A percentile compares a stretch with the other conserved stretches of the same genome.
These are phyloP conservation scores for Xylocopa sonorina DNA, from an alignment of 1,140 invertebrate species.

Conservation along the genomic window DNA sequence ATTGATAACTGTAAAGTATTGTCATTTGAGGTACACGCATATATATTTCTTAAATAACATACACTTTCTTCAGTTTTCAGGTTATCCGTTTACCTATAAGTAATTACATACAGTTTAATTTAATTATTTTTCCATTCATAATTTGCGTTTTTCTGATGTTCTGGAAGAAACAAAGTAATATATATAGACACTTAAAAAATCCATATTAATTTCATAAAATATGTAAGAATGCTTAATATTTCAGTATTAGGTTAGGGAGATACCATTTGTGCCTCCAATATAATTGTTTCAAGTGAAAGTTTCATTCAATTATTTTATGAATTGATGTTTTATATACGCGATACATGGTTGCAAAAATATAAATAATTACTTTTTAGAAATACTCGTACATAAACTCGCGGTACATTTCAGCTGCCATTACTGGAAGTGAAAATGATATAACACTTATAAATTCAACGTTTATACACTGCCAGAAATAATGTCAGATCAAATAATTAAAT, in stretches of 20 bases:
- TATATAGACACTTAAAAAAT: neutral
- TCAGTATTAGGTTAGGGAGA: conserved; percentile 12
- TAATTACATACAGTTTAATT: neutral
- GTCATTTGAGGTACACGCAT: conserved; percentile 66
- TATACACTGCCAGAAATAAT: too few species aligned
- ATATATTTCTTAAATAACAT: conserved; percentile 38
- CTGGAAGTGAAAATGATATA: neutral
- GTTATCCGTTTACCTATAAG: conserved; percentile 15
- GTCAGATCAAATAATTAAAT: neutral
- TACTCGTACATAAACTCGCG: neutral
- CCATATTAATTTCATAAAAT: neutral
- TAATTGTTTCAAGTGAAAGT: neutral
- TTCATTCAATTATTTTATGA: neutral
- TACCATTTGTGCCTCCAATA: neutral
- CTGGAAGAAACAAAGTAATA: neutral
- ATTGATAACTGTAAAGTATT: conserved; percentile 21
- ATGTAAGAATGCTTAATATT: neutral
- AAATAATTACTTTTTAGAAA: neutral
- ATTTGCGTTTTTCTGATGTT: conserved; percentile 1
- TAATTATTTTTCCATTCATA: neutral
- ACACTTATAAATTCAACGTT: too few species aligned
- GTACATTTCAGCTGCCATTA: neutral
- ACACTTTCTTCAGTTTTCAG: conserved; percentile 2
- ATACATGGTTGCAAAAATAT: neutral
- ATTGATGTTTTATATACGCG: neutral